These are phyloP conservation scores for Apodemia zela DNA, from an alignment of 2,888 invertebrate genomes.

Conservation along the genomic window DNA sequence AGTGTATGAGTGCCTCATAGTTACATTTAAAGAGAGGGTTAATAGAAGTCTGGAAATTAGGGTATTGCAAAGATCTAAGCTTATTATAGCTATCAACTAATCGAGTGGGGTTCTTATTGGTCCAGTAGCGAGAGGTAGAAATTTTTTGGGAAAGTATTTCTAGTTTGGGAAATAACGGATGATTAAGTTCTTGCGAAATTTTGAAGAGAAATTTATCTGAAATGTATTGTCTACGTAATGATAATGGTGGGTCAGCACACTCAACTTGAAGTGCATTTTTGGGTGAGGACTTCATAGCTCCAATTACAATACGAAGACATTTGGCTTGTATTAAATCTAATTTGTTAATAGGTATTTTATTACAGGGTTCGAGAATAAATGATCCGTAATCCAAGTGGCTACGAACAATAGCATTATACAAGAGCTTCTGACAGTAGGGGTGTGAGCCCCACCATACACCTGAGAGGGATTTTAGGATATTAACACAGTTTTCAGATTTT, in stretches of 20 bases:
- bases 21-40: background rate
- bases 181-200: background rate
- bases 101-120: background rate
- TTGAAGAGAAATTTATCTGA: background rate
- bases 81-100: background rate
- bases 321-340: background rate
- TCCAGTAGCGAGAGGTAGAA: background rate
- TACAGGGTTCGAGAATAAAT: background rate
- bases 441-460: background rate
- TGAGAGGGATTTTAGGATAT: background rate
- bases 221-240: constrained; percentile 1
- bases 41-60: background rate
- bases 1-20: background rate
- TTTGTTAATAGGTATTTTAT: background rate
- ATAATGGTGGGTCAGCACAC: background rate
- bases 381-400: background rate
- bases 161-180: background rate
- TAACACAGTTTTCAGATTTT: background rate
- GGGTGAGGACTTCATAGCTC: background rate
- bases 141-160: background rate
- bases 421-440: background rate
- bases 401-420: background rate
- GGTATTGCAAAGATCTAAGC: background rate
- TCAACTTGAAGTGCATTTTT: background rate
- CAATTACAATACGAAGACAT: background rate